Conservation (phyloP, 2,888 invertebrate species). For the Cerceris ruficornis region DNA sequence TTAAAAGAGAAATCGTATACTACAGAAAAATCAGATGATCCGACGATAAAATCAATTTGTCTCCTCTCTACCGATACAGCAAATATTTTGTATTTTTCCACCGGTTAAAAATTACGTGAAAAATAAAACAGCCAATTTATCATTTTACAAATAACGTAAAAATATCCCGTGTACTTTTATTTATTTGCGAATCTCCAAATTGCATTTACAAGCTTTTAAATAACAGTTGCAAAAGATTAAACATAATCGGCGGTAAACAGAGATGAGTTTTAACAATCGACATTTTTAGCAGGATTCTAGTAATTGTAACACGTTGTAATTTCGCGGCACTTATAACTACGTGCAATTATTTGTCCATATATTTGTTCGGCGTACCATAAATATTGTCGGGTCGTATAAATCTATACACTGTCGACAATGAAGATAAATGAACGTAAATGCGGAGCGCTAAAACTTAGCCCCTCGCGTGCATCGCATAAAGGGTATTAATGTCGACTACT, state of each 20-base stretch:
- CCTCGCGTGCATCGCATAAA: conserved; percentile 11
- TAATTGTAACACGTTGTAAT: neutral
- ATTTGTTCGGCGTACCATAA: neutral
- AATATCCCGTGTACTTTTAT: neutral
- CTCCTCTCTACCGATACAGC: too few species aligned
- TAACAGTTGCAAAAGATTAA: too few species aligned
- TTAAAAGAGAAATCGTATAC: too few species aligned
- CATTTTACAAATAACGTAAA: neutral
- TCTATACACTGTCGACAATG: neutral
- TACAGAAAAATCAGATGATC: too few species aligned
- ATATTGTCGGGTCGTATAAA: neutral
- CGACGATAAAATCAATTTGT: too few species aligned
- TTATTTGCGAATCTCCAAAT: neutral
- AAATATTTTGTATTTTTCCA: neutral
- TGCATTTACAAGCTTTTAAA: neutral
- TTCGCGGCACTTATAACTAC: neutral
- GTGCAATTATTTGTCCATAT: neutral
- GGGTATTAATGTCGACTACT: conserved; percentile 23
- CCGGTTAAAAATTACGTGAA: neutral
- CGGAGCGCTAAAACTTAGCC: neutral
- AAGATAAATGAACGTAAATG: neutral
- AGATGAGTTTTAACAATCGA: too few species aligned
- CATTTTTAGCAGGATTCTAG: too few species aligned
- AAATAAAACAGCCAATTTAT: neutral
- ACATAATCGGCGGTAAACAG: too few species aligned